A percentile compares a stretch with the other conserved stretches of the same genome.
Conservation (phyloP, 92 coral and sea anemone genomes). For the Micromussa lordhowensis region DNA sequence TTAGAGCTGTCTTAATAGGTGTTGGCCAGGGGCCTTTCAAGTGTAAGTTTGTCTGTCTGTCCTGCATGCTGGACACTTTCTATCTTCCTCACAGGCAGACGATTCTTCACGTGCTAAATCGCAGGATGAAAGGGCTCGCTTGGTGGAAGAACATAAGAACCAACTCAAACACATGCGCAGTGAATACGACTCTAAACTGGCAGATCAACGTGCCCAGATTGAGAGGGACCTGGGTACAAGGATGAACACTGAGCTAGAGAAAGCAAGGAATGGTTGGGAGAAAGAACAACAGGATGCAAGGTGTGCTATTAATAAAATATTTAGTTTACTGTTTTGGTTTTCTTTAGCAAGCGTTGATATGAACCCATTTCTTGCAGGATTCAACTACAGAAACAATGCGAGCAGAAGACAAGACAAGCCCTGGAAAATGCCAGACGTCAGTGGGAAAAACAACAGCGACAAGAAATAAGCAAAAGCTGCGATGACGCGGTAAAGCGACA, state of each 20-base stretch:
- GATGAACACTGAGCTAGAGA: conserved; percentile 74
- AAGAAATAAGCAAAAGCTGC: conserved; percentile 57
- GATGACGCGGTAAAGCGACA: conserved; percentile 70
- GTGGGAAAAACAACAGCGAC: conserved; percentile 68
- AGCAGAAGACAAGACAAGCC: conserved; percentile 67
- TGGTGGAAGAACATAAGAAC: conserved; percentile 64
- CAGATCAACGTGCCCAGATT: conserved; percentile 60
- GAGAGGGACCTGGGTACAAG: conserved; percentile 72
- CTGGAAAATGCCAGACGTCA: conserved; percentile 68
- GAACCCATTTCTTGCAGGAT: conserved; percentile 22
- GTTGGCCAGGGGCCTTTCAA: too few species aligned
- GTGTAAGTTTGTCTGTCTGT: background rate
- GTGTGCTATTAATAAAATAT: conserved; percentile 5
- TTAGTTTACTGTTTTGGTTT: background rate
- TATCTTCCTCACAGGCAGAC: background rate
- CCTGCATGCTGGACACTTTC: background rate
- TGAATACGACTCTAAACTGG: conserved; percentile 67
- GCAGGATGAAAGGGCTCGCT: conserved; percentile 64
- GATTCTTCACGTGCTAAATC: conserved; percentile 27
- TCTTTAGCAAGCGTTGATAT: background rate
- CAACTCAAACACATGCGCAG: conserved; percentile 69
- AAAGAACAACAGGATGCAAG: conserved; percentile 91
- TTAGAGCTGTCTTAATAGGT: too few species aligned
- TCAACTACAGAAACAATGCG: conserved; percentile 73
- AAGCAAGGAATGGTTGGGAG: conserved; percentile 87